phyloP scores from a whole-genome alignment of 2,113 vertebrate genomes.

The Procapra przewalskii region DNA sequence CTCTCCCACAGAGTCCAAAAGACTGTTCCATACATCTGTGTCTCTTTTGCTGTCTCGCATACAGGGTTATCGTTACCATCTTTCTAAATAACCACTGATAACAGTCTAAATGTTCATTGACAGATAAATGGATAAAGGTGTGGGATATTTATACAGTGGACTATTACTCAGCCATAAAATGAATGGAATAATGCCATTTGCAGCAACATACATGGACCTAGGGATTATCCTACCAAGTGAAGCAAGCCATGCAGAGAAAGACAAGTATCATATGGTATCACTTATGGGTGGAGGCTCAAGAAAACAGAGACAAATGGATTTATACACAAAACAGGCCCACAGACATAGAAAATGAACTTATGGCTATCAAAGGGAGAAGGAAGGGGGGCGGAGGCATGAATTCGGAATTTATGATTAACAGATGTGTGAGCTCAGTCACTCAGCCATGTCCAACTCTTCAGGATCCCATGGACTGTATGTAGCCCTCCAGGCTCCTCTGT shows the following conservation, averaged over 20 bases:
- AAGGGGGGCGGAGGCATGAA: not conserved
- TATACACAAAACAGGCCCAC: not conserved
- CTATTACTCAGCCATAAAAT: not conserved
- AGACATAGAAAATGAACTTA: not conserved
- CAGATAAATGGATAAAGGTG: not conserved
- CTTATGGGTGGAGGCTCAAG: not conserved
- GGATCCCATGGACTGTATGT: not conserved
- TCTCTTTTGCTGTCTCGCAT: not conserved
- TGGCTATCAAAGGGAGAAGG: not conserved
- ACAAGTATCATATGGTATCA: not conserved
- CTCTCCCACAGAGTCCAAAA: not conserved
- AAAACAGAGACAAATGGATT: not conserved
- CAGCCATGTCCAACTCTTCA: accelerated
- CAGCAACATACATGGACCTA: not conserved
- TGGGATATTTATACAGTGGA: not conserved
- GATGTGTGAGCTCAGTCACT: not conserved
- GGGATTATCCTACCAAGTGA: not conserved
- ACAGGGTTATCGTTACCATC: not conserved
- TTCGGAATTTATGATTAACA: not conserved
- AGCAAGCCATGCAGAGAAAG: not conserved
- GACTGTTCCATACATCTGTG: not conserved
- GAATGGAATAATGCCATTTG: not conserved
- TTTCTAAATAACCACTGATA: not conserved
- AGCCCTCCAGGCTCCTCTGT: not conserved
- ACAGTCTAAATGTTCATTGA: not conserved